Evolutionary conservation across 2,888 invertebrate genomes (phyloP).

Genomic region (Tanypteryx hageni): DNA sequence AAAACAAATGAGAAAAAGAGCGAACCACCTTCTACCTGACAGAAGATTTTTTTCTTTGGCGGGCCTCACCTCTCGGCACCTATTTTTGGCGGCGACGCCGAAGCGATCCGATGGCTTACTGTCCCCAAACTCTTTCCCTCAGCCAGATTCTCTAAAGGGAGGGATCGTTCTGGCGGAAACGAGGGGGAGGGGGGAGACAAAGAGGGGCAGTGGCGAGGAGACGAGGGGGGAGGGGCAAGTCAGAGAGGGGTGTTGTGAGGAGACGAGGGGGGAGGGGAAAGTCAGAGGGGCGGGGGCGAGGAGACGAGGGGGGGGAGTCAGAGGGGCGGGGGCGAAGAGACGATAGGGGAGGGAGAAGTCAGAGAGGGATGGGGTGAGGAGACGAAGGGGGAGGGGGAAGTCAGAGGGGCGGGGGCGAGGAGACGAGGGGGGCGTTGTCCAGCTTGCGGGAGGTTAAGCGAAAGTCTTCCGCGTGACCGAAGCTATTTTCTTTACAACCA

Average conservation of each 20-base stretch:
- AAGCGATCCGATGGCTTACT: too few relatives aligned
- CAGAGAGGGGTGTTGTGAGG: background rate
- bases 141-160: background rate
- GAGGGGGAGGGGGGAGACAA: too few relatives aligned
- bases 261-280: background rate
- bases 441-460: background rate
- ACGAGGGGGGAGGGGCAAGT: background rate
- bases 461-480: constrained; percentile 23
- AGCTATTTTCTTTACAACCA: background rate
- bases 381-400: background rate
- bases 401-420: too few relatives aligned
- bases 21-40: too few relatives aligned
- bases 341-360: background rate
- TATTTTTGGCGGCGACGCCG: too few relatives aligned
- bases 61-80: too few relatives aligned
- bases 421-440: background rate
- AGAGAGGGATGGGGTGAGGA: background rate
- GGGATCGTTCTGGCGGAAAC: background rate
- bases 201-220: background rate
- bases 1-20: too few relatives aligned
- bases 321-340: background rate
- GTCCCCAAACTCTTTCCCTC: too few relatives aligned
- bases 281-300: too few relatives aligned
- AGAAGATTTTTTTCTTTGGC: too few relatives aligned
- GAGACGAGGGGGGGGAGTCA: too few relatives aligned